Conservation (phyloP, 1,140 invertebrate genomes). For the Drosophila teissieri region DNA sequence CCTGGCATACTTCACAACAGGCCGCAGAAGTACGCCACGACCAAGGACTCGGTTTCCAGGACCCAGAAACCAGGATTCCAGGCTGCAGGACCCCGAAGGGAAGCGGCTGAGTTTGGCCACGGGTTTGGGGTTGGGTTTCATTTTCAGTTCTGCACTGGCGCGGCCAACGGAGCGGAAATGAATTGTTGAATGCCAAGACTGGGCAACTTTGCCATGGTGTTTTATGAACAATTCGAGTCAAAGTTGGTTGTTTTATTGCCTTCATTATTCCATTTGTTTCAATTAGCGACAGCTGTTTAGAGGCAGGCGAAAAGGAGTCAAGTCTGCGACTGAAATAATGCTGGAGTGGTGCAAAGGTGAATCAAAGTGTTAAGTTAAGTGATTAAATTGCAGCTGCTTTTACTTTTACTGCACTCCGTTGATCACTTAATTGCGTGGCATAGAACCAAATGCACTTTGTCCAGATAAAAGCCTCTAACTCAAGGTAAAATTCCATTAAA, state of each 20-base stretch:
- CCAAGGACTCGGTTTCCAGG: constrained; percentile 6
- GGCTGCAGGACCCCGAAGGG: constrained; percentile 17
- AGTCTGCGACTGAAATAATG: constrained; percentile 21
- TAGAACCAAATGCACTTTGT: neutral
- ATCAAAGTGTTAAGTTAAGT: constrained; percentile 29
- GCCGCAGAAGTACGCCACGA: constrained; percentile 30
- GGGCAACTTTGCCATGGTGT: constrained; percentile 35
- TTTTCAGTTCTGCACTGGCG: constrained; percentile 4
- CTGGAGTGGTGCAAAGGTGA: constrained; percentile 13
- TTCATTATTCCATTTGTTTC: constrained; percentile 58
- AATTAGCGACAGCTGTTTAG: constrained; percentile 54
- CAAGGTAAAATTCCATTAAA: too few species aligned
- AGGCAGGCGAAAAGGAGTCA: constrained; percentile 8
- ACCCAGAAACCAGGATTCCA: neutral
- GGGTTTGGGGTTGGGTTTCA: constrained; percentile 6
- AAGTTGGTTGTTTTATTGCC: constrained; percentile 54
- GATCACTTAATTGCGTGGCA: neutral
- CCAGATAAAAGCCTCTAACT: too few species aligned
- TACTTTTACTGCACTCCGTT: neutral
- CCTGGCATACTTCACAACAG: constrained; percentile 49
- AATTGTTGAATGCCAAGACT: constrained; percentile 49
- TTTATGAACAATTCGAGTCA: constrained; percentile 51
- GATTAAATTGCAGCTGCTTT: constrained; percentile 14
- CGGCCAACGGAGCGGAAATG: constrained; percentile 47
- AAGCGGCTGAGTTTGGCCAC: constrained; percentile 34